A percentile compares a stretch with the other conserved stretches of the same genome.
phyloP scores from a whole-genome alignment of 2,888 invertebrate genomes.

The Litoditis marina region DNA sequence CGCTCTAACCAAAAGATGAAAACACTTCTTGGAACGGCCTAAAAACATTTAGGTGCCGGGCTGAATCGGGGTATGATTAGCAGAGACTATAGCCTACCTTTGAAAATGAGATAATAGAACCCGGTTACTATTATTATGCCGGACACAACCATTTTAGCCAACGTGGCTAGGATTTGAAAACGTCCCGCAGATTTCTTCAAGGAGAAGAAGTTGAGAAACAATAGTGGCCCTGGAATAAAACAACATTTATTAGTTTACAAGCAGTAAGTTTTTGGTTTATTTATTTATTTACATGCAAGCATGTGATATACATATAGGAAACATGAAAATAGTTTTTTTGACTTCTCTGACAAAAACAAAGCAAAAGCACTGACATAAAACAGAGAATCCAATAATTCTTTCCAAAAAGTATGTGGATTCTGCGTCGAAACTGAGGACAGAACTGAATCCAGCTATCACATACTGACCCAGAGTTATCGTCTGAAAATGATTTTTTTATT shows the following conservation, averaged over 20 bases:
- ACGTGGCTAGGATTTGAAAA: conserved; percentile 53
- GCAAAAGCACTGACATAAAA: conserved; percentile 24
- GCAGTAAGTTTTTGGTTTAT: not conserved
- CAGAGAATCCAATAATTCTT: conserved; percentile 30
- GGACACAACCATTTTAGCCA: conserved; percentile 48
- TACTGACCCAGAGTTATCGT: conserved; percentile 54
- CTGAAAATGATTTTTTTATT: conserved; percentile 10
- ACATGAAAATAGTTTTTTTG: not conserved
- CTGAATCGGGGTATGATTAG: not conserved
- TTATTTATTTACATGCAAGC: too few species aligned
- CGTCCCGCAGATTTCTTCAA: conserved; percentile 42
- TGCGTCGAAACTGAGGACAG: not conserved
- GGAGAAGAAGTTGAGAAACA: conserved; percentile 42
- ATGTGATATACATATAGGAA: not conserved
- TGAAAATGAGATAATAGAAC: conserved; percentile 49
- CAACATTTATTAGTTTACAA: too few species aligned
- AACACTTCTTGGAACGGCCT: too few species aligned
- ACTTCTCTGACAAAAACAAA: not conserved
- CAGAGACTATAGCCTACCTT: conserved; percentile 24
- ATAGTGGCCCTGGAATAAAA: conserved; percentile 39
- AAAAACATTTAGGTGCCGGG: too few species aligned
- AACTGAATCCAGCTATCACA: conserved; percentile 24
- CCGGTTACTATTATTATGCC: conserved; percentile 50
- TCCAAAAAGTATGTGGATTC: conserved; percentile 14
- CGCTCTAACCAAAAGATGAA: too few species aligned